A percentile compares a stretch with the other conserved stretches of the same genome.
These are phyloP conservation scores for Acrobeloides nanus DNA, from an alignment of 2,888 invertebrate genomes.

Conservation along the genomic window DNA sequence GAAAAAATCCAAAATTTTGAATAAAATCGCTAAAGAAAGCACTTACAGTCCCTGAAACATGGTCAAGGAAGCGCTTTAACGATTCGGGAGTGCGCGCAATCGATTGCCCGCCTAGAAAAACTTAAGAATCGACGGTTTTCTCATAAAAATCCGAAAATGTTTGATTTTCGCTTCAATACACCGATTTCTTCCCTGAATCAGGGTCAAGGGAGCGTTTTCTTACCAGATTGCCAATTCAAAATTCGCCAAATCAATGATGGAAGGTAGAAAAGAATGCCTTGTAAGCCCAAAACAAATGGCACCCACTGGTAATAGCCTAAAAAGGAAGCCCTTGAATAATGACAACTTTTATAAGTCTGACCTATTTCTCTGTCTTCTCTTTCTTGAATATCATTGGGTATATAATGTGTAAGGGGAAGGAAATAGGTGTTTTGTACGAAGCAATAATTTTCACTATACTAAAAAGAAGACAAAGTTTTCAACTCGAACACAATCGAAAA, in stretches of 20 bases:
- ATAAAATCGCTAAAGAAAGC: too few species aligned
- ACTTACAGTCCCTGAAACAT: too few species aligned
- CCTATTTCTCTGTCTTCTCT: constrained; percentile 44
- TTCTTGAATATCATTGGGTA: constrained; percentile 40
- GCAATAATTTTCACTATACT: constrained; percentile 53
- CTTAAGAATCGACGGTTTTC: too few species aligned
- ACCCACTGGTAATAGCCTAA: constrained; percentile 55
- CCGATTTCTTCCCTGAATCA: too few species aligned
- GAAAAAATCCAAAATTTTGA: too few species aligned
- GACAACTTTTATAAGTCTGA: not conserved
- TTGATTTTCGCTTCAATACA: too few species aligned
- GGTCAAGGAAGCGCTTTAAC: too few species aligned
- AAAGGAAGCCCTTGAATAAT: constrained; percentile 6
- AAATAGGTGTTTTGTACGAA: constrained; percentile 53
- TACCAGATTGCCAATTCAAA: constrained; percentile 55
- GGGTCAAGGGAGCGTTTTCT: not conserved
- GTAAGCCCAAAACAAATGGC: constrained; percentile 55
- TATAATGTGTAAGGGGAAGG: constrained; percentile 46
- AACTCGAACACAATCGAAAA: not conserved
- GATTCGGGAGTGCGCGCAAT: too few species aligned
- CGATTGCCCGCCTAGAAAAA: too few species aligned
- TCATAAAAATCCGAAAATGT: too few species aligned
- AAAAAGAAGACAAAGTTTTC: constrained; percentile 14
- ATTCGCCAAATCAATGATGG: constrained; percentile 58
- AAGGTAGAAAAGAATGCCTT: constrained; percentile 58